These are phyloP conservation scores for Colaptes auratus DNA, from an alignment of 2,113 vertebrate species.

Conservation along the genomic window DNA sequence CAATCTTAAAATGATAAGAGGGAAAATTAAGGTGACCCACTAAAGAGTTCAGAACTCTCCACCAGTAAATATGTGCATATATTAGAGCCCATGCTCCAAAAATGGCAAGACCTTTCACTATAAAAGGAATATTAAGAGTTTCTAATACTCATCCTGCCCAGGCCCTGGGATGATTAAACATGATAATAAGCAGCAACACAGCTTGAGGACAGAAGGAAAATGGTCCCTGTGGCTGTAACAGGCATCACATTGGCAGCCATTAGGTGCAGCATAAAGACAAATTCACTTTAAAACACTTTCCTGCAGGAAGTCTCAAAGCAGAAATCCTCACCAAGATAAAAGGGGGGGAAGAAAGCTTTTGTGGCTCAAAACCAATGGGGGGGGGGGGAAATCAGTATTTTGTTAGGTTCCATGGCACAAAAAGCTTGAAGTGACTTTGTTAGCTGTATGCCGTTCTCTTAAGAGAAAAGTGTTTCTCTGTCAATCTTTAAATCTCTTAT, in stretches of 20 bases:
- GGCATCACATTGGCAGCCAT: conserved; percentile 48
- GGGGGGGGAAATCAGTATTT: neutral
- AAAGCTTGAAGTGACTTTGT: conserved; percentile 33
- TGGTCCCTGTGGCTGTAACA: conserved; percentile 3
- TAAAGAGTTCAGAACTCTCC: conserved; percentile 52
- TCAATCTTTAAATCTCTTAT: conserved; percentile 8
- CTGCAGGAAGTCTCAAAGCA: conserved; percentile 46
- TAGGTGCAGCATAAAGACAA: conserved; percentile 25
- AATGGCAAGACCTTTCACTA: conserved; percentile 49
- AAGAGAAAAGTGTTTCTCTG: conserved; percentile 31
- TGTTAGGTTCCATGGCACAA: neutral
- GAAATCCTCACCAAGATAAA: conserved; percentile 23
- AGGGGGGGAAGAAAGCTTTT: neutral
- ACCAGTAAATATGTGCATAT: conserved; percentile 43
- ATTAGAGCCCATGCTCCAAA: conserved; percentile 30
- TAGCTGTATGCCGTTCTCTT: neutral
- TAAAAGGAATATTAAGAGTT: conserved; percentile 59
- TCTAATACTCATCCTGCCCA: conserved; percentile 64
- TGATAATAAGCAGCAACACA: conserved; percentile 62
- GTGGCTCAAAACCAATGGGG: neutral
- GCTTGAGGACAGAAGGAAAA: conserved; percentile 69
- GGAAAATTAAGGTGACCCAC: conserved; percentile 53
- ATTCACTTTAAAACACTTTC: conserved; percentile 51
- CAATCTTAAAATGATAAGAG: conserved; percentile 46
- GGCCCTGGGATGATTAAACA: conserved; percentile 53